phyloP scores from a whole-genome alignment of 2,888 invertebrate genomes.

The Acheta domesticus region DNA sequence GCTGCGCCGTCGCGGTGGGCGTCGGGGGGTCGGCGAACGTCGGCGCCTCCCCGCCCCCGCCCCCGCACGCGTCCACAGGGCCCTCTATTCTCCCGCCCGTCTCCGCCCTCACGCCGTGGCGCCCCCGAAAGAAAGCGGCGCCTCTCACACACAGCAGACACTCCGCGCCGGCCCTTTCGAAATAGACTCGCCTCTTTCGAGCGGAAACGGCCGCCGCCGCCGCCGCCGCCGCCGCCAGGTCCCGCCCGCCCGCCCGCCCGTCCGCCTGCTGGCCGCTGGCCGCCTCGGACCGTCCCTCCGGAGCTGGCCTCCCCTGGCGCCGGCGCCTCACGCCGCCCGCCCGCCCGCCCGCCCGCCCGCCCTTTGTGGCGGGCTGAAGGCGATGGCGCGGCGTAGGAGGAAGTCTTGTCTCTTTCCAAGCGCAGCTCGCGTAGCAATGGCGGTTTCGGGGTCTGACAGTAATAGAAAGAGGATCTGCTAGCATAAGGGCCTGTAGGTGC shows the following conservation, averaged over 20 bases:
- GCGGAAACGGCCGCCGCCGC: background rate
- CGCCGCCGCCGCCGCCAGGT: background rate
- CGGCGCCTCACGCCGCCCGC: background rate
- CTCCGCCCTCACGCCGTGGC: too few species aligned
- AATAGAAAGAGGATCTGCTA: too few species aligned
- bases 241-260: background rate
- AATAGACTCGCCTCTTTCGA: background rate
- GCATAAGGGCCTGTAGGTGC: too few species aligned
- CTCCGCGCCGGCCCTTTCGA: background rate
- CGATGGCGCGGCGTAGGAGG: too few species aligned
- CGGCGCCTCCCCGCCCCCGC: too few species aligned
- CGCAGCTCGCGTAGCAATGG: too few species aligned
- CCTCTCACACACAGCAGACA: background rate
- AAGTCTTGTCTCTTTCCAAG: too few species aligned
- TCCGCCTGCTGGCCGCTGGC: background rate
- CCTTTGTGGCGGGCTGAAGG: background rate
- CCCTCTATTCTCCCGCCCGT: too few species aligned
- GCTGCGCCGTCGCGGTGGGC: too few species aligned
- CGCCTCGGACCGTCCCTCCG: background rate
- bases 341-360: background rate
- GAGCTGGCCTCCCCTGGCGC: background rate
- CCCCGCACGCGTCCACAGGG: too few species aligned
- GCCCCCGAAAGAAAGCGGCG: conserved; percentile 2
- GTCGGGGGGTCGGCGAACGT: too few species aligned
- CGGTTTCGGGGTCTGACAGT: too few species aligned